A percentile compares a stretch with the other conserved stretches of the same genome.
Evolutionary conservation across 2,888 invertebrate species (phyloP).

Genomic region (Aphodius sticticus): DNA sequence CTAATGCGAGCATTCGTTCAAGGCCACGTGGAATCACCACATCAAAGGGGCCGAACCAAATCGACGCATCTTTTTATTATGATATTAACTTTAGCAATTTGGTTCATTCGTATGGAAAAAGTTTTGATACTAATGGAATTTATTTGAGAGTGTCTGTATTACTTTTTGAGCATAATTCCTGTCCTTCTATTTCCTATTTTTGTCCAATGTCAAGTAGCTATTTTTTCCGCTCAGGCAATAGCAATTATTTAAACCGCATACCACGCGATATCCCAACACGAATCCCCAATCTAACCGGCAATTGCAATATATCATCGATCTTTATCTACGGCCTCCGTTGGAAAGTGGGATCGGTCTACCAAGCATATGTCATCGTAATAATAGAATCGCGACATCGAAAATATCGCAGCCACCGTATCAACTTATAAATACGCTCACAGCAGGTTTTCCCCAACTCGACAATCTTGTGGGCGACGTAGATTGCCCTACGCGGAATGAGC

Average conservation of each 20-base stretch:
- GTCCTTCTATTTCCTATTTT: background rate
- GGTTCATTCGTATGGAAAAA: no score
- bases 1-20: no score
- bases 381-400: background rate
- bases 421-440: background rate
- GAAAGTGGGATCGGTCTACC: background rate
- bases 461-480: background rate
- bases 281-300: background rate
- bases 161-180: no score
- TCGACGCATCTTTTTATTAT: no score
- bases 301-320: background rate
- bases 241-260: background rate
- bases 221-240: background rate
- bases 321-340: background rate
- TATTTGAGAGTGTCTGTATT: no score
- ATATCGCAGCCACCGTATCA: background rate
- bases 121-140: no score
- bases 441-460: background rate
- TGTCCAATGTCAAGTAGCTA: background rate
- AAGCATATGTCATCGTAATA: background rate
- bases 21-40: no score
- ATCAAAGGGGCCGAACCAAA: no score
- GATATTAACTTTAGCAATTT: no score
- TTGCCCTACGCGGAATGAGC: background rate
- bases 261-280: background rate